A percentile compares a stretch with the other conserved stretches of the same genome.
Evolutionary conservation across 2,888 invertebrate species (phyloP).

Genomic region (Ormia ochracea): DNA sequence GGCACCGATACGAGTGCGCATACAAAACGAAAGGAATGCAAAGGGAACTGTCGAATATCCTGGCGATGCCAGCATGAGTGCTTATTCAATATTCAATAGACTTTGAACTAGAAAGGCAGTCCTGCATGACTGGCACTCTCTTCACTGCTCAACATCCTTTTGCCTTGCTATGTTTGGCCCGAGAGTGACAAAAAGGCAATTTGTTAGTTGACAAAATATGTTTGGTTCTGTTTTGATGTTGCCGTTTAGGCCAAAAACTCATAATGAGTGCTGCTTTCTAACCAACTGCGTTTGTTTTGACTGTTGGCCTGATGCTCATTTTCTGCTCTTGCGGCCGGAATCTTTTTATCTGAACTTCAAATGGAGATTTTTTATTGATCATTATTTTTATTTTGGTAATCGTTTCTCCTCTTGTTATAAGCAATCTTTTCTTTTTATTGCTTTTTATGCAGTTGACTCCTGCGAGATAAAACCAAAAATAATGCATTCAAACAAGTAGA

Average conservation of each 20-base stretch:
- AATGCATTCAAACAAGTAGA: no score
- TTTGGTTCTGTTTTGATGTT: slow-evolving; percentile 55
- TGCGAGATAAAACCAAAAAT: no score
- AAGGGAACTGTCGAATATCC: slow-evolving; percentile 32
- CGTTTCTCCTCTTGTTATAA: background rate
- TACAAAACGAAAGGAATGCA: slow-evolving; percentile 25
- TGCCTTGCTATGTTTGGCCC: no score
- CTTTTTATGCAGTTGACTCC: no score
- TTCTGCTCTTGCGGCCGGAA: slow-evolving; percentile 28
- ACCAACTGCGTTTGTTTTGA: slow-evolving; percentile 62
- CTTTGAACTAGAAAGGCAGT: no score
- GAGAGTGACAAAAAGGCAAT: slow-evolving; percentile 58
- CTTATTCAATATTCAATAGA: no score
- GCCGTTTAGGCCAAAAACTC: slow-evolving; percentile 22
- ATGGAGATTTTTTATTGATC: slow-evolving; percentile 46
- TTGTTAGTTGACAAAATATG: slow-evolving; percentile 65
- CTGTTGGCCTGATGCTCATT: slow-evolving; percentile 31
- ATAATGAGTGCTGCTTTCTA: slow-evolving; percentile 15
- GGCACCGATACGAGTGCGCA: no score
- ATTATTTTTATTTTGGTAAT: slow-evolving; percentile 39
- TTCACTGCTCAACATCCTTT: no score
- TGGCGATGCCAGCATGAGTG: no score
- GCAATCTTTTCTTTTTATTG: background rate
- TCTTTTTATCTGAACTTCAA: slow-evolving; percentile 44
- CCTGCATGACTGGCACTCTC: no score